Percentiles rank a stretch among this genome's conserved stretches.
These are phyloP conservation scores for Saccopteryx leptura DNA, from an alignment of 2,113 vertebrate species.

Conservation along the genomic window DNA sequence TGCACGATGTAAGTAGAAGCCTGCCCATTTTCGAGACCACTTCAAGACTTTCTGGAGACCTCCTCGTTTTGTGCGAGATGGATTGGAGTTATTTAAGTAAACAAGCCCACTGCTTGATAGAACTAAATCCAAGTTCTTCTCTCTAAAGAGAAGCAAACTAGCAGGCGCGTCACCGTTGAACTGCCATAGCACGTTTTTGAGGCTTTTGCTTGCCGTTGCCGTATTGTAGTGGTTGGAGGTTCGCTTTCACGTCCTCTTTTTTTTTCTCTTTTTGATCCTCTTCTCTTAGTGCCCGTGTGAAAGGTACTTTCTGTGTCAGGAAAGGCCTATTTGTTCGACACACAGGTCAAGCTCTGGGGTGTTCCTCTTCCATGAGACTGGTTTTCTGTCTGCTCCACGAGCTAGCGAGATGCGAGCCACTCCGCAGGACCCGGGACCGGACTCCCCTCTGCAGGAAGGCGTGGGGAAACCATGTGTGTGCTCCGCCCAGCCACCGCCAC, in stretches of 20 bases:
- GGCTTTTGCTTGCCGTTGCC: too few species aligned
- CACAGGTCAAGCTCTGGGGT: constrained; percentile 85
- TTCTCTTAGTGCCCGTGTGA: constrained; percentile 76
- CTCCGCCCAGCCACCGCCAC: too few species aligned
- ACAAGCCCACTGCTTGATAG: not conserved
- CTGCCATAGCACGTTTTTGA: fast-evolving
- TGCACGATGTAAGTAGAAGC: not conserved
- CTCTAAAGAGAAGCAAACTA: not conserved
- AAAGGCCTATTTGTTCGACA: constrained; percentile 88
- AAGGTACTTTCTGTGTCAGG: constrained; percentile 84
- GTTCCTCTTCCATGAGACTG: constrained; percentile 85
- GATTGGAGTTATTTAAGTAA: not conserved
- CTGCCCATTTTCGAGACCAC: not conserved
- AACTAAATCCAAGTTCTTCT: not conserved
- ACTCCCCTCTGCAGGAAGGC: too few species aligned
- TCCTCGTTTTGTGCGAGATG: not conserved
- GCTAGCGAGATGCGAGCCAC: constrained; percentile 85
- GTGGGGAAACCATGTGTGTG: too few species aligned
- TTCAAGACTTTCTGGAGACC: not conserved
- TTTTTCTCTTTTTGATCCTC: not conserved
- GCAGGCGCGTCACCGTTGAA: fast-evolving
- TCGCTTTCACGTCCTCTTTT: fast-evolving
- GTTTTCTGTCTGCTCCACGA: constrained; percentile 87
- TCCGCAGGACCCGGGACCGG: too few species aligned
- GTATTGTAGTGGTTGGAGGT: fast-evolving